Evolutionary conservation across 30 jellyfish, hydroid and myxozoan species (phyloP).

Genomic region (Turritopsis rubra): DNA sequence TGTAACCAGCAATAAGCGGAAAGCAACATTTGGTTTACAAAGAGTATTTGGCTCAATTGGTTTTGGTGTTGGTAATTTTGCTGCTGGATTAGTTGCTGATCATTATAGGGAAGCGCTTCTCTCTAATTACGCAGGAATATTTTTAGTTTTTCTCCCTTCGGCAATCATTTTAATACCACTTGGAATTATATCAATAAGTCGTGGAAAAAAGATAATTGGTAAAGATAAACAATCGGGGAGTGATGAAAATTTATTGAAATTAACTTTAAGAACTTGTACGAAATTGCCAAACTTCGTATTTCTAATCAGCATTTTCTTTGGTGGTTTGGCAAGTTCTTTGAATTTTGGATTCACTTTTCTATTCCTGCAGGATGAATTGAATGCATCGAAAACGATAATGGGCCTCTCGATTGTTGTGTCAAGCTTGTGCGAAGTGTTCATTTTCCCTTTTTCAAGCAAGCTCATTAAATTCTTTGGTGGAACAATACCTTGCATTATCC

Average conservation of each 20-base stretch:
- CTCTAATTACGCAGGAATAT: neutral
- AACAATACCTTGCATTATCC: slow-evolving; percentile 44
- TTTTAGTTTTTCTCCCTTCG: neutral
- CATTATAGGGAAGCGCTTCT: neutral
- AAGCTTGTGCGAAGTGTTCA: slow-evolving; percentile 49
- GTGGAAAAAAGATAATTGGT: neutral
- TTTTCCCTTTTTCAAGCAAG: slow-evolving; percentile 48
- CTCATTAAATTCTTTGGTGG: slow-evolving; percentile 28
- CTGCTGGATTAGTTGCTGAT: neutral
- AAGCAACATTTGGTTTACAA: slow-evolving; percentile 10
- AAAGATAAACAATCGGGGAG: neutral
- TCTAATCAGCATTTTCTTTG: slow-evolving; percentile 36
- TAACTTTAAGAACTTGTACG: slow-evolving; percentile 27
- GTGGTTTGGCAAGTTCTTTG: slow-evolving; percentile 60
- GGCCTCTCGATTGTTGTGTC: slow-evolving; percentile 64
- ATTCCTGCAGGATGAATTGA: slow-evolving; percentile 24
- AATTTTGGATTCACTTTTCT: slow-evolving; percentile 49
- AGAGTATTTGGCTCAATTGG: slow-evolving; percentile 19
- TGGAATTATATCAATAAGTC: neutral
- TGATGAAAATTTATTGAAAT: neutral
- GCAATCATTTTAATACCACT: neutral
- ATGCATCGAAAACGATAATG: slow-evolving; percentile 48
- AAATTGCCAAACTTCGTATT: slow-evolving; percentile 45
- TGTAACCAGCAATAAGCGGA: neutral
- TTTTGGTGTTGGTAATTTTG: neutral